These are phyloP conservation scores for Agriotes lineatus DNA, from an alignment of 2,888 invertebrate genomes.

Conservation along the genomic window DNA sequence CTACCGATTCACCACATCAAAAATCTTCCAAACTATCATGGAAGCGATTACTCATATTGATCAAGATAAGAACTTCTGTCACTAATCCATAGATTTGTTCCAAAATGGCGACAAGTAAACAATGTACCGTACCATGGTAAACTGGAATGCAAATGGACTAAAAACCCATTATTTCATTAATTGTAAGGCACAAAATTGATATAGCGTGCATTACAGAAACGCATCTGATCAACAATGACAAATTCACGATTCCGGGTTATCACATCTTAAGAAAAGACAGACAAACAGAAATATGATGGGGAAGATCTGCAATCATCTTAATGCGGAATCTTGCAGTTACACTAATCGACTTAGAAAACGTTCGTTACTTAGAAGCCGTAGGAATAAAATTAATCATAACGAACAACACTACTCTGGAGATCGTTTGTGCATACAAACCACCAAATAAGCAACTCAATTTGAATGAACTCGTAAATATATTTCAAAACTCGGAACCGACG, in stretches of 20 bases:
- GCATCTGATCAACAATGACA: too few species aligned
- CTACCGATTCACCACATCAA: neutral
- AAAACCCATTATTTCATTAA: neutral
- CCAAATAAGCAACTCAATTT: neutral
- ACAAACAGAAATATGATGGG: neutral
- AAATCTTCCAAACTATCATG: neutral
- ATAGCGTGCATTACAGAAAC: too few species aligned
- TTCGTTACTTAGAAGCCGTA: neutral
- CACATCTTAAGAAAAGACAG: neutral
- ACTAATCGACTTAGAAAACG: neutral
- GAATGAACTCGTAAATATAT: neutral
- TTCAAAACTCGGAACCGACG: too few species aligned
- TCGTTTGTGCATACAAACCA: too few species aligned
- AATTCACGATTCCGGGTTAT: too few species aligned
- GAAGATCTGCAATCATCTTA: too few species aligned
- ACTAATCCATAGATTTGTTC: neutral
- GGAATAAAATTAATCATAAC: too few species aligned
- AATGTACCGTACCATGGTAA: neutral
- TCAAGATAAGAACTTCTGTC: conserved; percentile 1
- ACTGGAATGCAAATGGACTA: too few species aligned
- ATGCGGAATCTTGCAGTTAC: neutral
- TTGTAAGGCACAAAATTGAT: too few species aligned
- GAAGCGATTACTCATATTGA: neutral
- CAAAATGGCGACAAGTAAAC: neutral
- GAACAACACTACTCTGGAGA: neutral